Percentiles rank a stretch among this genome's conserved stretches.
Evolutionary conservation across 64 coral and sea anemone species (phyloP).

Genomic region (Acropora yongei): DNA sequence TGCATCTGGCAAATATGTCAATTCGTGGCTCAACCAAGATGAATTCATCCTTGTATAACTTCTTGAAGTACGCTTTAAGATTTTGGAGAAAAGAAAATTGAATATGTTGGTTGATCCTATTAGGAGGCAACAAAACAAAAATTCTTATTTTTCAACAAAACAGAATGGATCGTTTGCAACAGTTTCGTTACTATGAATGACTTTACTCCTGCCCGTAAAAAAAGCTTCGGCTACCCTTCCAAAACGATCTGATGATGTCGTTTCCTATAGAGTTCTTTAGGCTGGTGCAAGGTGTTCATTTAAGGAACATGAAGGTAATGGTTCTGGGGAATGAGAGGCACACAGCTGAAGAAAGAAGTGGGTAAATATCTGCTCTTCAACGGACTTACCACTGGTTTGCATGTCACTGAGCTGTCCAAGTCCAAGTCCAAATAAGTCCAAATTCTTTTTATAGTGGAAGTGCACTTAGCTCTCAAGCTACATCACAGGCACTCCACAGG

Average conservation of each 20-base stretch:
- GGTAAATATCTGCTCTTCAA: slow-evolving; percentile 36
- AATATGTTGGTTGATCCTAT: not conserved
- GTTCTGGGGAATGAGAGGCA: slow-evolving; percentile 7
- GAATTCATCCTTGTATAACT: not conserved
- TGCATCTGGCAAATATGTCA: slow-evolving; percentile 35
- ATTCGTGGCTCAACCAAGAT: slow-evolving; percentile 17
- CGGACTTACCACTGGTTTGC: slow-evolving; percentile 18
- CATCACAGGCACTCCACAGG: no score
- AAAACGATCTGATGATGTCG: not conserved
- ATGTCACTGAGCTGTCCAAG: slow-evolving; percentile 26
- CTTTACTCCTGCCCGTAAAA: not conserved
- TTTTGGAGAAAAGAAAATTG: not conserved
- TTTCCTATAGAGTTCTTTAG: slow-evolving; percentile 14
- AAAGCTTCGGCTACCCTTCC: slow-evolving; percentile 23
- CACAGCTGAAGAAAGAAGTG: slow-evolving; percentile 24
- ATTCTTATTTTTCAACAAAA: not conserved
- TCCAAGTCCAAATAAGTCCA: no score
- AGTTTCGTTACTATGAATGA: not conserved
- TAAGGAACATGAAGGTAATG: not conserved
- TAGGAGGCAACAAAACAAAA: not conserved
- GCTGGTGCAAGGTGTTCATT: not conserved
- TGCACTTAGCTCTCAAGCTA: no score
- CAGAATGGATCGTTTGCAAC: not conserved
- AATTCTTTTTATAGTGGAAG: no score
- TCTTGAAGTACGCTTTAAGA: not conserved